phyloP scores from a whole-genome alignment of 2,797 vertebrate genomes.

The Cuniculus paca region DNA sequence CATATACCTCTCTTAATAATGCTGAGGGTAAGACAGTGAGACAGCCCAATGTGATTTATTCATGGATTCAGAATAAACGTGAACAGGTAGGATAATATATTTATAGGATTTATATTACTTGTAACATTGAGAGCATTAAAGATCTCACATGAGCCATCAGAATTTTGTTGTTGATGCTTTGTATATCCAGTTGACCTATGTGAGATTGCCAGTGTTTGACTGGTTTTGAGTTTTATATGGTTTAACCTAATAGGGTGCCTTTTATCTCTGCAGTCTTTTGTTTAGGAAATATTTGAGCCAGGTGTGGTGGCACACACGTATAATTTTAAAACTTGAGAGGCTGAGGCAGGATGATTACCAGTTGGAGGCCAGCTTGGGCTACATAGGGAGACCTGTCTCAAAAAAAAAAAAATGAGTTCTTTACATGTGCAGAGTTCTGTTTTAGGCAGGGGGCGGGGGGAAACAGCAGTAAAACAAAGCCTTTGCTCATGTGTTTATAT shows the following conservation, averaged over 20 bases:
- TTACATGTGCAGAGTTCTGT: not conserved
- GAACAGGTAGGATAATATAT: conserved; percentile 92
- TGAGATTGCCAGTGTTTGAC: conserved; percentile 35
- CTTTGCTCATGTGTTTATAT: not conserved
- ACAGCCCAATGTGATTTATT: conserved; percentile 91
- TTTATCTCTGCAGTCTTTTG: conserved; percentile 33
- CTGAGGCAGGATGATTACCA: not conserved
- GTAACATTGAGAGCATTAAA: not conserved
- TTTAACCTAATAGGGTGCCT: not conserved
- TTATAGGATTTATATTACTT: not conserved
- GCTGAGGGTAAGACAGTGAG: conserved; percentile 79
- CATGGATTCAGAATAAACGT: conserved; percentile 94
- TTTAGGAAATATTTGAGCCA: conserved; percentile 1
- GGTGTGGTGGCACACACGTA: not conserved
- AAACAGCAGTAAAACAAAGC: conserved; percentile 8
- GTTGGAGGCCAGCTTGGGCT: not conserved
- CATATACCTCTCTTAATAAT: conserved; percentile 82
- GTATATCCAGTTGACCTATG: not conserved
- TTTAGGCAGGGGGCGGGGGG: conserved; percentile 6
- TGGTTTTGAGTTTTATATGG: conserved; percentile 26
- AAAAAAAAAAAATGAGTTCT: not conserved
- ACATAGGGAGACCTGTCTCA: not conserved
- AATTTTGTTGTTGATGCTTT: not conserved
- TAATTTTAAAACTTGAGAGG: not conserved
- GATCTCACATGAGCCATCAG: conserved; percentile 21